phyloP scores from a whole-genome alignment of 2,888 invertebrate genomes.

The Hirtodrosophila alboralis region DNA sequence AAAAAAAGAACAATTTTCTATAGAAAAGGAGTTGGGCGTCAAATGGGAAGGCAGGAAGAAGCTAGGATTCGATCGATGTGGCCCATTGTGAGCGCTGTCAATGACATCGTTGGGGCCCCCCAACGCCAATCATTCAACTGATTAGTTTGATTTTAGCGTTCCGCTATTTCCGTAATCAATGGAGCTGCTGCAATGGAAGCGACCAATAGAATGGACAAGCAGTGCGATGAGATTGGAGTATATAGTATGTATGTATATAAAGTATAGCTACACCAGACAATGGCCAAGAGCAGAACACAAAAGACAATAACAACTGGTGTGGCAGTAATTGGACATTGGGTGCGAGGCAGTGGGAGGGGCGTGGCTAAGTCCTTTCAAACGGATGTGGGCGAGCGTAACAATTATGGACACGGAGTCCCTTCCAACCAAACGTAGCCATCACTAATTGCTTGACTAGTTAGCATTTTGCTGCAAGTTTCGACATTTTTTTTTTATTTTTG shows the following conservation, averaged over 20 bases:
- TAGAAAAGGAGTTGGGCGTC: slow-evolving; percentile 20
- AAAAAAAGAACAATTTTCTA: slow-evolving; percentile 53
- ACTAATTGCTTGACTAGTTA: slow-evolving; percentile 61
- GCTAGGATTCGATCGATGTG: slow-evolving; percentile 35
- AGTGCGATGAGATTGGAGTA: slow-evolving; percentile 1
- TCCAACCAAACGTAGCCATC: slow-evolving; percentile 30
- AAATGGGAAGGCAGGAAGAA: neutral
- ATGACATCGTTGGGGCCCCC: slow-evolving; percentile 34
- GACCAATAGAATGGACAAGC: slow-evolving; percentile 22
- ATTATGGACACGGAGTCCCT: slow-evolving; percentile 41
- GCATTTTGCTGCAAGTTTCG: slow-evolving; percentile 40
- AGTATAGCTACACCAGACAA: slow-evolving; percentile 18
- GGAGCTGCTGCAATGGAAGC: slow-evolving; percentile 25
- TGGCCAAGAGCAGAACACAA: slow-evolving; percentile 12
- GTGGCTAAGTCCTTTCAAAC: slow-evolving; percentile 2
- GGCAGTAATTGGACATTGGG: slow-evolving; percentile 61
- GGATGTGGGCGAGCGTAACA: slow-evolving; percentile 46
- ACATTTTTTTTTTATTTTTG: neutral
- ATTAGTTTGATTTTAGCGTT: slow-evolving; percentile 76
- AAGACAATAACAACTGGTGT: slow-evolving; percentile 56
- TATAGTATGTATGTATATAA: neutral
- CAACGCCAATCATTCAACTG: slow-evolving; percentile 77
- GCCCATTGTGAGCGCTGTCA: slow-evolving; percentile 61
- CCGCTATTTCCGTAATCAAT: slow-evolving; percentile 70
- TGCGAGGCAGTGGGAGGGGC: slow-evolving; percentile 1